These are phyloP conservation scores for Corvus cornix DNA, from an alignment of 2,113 vertebrate genomes.

Conservation along the genomic window DNA sequence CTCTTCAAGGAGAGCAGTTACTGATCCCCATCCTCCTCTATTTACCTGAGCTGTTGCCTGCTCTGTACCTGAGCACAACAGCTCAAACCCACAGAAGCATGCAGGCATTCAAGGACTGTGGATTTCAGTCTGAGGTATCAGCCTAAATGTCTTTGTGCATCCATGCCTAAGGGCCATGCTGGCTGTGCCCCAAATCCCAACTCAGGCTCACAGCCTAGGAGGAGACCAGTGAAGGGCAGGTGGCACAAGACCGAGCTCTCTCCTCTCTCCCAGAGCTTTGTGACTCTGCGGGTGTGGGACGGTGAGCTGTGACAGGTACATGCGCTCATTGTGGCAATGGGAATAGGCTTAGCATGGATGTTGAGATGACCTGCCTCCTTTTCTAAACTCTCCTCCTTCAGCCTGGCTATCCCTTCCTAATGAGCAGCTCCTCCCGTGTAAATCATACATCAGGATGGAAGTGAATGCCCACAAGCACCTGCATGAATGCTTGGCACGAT, in stretches of 20 bases:
- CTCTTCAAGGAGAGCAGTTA: background rate
- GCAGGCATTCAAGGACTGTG: fast-evolving
- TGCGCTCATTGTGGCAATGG: fast-evolving
- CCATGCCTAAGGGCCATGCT: fast-evolving
- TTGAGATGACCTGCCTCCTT: background rate
- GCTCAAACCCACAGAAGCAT: background rate
- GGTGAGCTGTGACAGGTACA: background rate
- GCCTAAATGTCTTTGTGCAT: background rate
- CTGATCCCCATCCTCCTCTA: background rate
- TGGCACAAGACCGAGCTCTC: background rate
- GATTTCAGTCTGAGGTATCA: background rate
- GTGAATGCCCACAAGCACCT: background rate
- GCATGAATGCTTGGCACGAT: background rate
- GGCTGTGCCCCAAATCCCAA: background rate
- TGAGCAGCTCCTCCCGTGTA: background rate
- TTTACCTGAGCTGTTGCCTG: background rate
- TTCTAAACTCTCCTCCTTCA: background rate
- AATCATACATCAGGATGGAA: background rate
- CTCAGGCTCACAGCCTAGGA: background rate
- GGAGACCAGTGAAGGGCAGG: background rate
- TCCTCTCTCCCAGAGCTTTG: background rate
- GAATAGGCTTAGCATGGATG: background rate
- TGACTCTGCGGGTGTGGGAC: background rate
- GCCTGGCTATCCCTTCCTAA: background rate
- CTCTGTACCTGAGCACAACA: background rate